These are phyloP conservation scores for Paradisaea rubra DNA, from an alignment of 2,113 vertebrate species.

Conservation along the genomic window DNA sequence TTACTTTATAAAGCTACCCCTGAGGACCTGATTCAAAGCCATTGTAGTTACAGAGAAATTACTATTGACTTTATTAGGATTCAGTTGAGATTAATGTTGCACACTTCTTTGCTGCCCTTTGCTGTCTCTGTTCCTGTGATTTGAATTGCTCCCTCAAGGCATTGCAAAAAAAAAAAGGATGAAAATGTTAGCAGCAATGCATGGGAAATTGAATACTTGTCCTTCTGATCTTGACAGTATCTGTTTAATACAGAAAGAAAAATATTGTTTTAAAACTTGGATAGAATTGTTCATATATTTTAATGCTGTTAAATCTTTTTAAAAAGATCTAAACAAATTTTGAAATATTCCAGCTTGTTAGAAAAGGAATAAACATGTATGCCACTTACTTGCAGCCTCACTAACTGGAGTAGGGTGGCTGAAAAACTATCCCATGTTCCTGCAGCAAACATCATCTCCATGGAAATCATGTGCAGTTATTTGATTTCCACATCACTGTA, in stretches of 20 bases:
- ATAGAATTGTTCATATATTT: background rate
- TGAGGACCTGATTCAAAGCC: background rate
- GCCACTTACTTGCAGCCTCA: background rate
- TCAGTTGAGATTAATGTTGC: background rate
- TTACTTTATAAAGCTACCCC: background rate
- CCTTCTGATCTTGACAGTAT: background rate
- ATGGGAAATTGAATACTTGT: background rate
- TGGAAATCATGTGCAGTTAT: background rate
- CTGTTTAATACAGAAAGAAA: background rate
- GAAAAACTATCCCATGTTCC: background rate
- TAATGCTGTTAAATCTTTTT: background rate
- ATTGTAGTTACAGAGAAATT: background rate
- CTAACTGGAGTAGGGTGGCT: background rate
- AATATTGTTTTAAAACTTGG: background rate
- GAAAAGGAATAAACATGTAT: background rate
- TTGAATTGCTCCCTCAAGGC: background rate
- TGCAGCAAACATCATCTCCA: background rate
- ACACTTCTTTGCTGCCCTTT: background rate
- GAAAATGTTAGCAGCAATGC: background rate
- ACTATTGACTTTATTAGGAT: background rate
- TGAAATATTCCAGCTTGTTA: background rate
- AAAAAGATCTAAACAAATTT: background rate
- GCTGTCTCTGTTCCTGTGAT: background rate
- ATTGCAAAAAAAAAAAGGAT: background rate
- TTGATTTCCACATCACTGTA: background rate